Conservation (phyloP, 2,113 vertebrate genomes). For the Synodontis membranacea region DNA sequence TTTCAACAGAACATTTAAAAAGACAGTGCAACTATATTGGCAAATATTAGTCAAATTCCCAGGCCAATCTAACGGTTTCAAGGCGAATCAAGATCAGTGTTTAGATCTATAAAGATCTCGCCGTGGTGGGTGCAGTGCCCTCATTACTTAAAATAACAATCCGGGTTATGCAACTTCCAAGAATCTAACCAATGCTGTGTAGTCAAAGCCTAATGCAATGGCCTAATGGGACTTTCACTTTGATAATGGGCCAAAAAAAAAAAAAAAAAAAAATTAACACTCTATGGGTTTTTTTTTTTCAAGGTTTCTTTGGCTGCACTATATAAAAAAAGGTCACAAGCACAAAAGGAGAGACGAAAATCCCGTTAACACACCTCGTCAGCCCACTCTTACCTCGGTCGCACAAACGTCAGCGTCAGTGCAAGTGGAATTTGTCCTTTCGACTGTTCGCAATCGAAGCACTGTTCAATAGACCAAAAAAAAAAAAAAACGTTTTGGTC, state of each 20-base stretch:
- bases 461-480: neutral
- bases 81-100: neutral
- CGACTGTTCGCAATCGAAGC: neutral
- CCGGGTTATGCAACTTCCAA: neutral
- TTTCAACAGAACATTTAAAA: neutral
- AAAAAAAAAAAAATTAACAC: neutral
- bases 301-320: neutral
- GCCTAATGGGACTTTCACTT: constrained; percentile 1
- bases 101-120: neutral
- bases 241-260: constrained; percentile 8
- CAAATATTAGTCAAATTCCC: neutral
- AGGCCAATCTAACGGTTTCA: neutral
- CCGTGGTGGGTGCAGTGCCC: neutral
- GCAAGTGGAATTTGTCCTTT: neutral
- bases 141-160: neutral
- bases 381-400: neutral
- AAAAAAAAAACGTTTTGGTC: neutral
- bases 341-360: neutral
- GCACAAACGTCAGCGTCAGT: neutral
- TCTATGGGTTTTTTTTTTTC: neutral
- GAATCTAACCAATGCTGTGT: neutral
- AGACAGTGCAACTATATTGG: neutral
- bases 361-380: neutral
- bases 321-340: constrained; percentile 48
- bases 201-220: neutral